Evolutionary conservation across 2,113 vertebrate genomes (phyloP).

Genomic region (Malurus cyaneus): DNA sequence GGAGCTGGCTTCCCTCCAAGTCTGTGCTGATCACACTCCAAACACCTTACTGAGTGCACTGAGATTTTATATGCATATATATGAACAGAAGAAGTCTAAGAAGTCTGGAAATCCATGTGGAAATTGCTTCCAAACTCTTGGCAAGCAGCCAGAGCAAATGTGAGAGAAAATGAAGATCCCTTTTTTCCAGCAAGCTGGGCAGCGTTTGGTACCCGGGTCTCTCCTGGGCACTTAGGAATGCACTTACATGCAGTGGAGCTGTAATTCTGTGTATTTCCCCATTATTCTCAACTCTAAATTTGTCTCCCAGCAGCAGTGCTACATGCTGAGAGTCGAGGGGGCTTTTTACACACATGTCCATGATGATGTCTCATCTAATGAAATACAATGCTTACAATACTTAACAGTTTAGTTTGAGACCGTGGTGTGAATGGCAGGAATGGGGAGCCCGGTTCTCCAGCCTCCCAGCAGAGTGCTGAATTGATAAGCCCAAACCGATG

Average conservation of each 20-base stretch:
- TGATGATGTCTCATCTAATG: not conserved
- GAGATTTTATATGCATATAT: not conserved
- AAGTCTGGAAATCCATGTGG: not conserved
- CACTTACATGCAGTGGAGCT: not conserved
- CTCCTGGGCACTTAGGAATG: not conserved
- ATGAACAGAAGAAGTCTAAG: not conserved
- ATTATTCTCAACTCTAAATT: conserved; percentile 3
- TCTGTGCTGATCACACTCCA: not conserved
- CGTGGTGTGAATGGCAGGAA: not conserved
- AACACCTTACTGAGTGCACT: not conserved
- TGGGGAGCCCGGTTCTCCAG: not conserved
- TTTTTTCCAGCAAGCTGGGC: not conserved
- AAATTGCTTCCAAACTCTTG: not conserved
- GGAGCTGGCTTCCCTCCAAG: not conserved
- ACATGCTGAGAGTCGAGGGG: not conserved
- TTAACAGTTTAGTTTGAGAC: conserved; percentile 5
- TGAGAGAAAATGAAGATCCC: accelerated
- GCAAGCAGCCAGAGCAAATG: not conserved
- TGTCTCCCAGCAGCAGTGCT: not conserved
- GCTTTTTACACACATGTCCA: not conserved
- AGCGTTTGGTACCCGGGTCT: not conserved
- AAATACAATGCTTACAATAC: not conserved
- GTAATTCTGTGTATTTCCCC: conserved; percentile 28
- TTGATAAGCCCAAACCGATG: not conserved
- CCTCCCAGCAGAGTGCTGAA: not conserved